Base-by-base conservation (phyloP, 2,113 vertebrate genomes). In the Clinocottus analis region DNA sequence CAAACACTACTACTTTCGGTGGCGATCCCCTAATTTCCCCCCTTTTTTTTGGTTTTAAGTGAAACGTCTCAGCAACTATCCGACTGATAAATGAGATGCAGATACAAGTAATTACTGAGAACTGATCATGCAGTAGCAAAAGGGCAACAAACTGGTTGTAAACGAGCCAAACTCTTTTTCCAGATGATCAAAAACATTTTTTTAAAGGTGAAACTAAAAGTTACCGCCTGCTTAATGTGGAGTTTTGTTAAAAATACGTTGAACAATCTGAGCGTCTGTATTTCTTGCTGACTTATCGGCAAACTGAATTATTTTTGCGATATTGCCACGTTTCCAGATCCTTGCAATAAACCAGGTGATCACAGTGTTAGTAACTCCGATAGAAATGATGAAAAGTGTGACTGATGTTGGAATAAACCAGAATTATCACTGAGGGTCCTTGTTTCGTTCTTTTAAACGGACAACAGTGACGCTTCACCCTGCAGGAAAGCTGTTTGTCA, bases 401-500 rank as follows among this genome's bases (percentile, higher is more conserved):
- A 61, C n/a, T n/a, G 7, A 51, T 51, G n/a, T 51, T 23, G 39
- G n/a, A 12, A 43, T 56, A 19, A 62, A 16, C 29, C 37, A 13
- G 3, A 63, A 43, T 70, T 29, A 39, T 45, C 29, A 13, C 39
- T n/a, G 25, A 35, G 27, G 33, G 33, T 19, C 39, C 49, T 23
- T 51, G 45, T 37, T 67, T 79, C 17, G 4, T 10, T 55, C 21
- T 55, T 72, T 83, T 60, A 16, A 73, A 63, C 2, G 59, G 56
- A 47, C 73, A 47, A n/a, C 12, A 49, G 33, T 5, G 58, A 60
- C 41, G 31, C 25, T 64, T 16, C 65, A 29, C 19, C 4, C 14
- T 4, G 21, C 9, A 0, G 11, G 23, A 3, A 37, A 58, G 47
- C 35, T 53, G 72, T 82, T 87, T 79, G 67, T 82, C 68, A 55